phyloP scores from a whole-genome alignment of 2,888 invertebrate species.

The Archaeoteleia sp. region DNA sequence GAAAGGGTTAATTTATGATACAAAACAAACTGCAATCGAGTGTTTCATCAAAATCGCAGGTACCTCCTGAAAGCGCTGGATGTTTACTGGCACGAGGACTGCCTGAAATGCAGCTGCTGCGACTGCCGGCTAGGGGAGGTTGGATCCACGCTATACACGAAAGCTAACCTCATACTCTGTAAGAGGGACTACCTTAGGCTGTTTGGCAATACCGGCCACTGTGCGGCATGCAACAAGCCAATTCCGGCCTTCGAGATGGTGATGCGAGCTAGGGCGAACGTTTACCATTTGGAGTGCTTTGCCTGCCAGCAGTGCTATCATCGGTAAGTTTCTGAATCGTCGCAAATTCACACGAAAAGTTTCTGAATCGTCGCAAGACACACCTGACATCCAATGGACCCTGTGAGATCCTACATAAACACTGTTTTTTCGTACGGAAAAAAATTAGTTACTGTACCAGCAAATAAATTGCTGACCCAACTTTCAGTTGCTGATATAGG shows the following conservation, averaged over 20 bases:
- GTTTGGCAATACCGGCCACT: slow-evolving; percentile 96
- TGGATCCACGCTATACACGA: slow-evolving; percentile 95
- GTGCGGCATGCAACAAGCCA: slow-evolving; percentile 97
- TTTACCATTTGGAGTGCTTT: slow-evolving; percentile 98
- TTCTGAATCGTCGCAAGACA: background rate
- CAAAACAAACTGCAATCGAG: slow-evolving; percentile 49
- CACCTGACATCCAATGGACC: too few species aligned
- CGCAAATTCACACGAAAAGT: background rate
- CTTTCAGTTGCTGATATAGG: too few species aligned
- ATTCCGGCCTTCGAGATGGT: slow-evolving; percentile 99
- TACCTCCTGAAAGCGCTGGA: slow-evolving; percentile 94
- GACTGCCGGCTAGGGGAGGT: slow-evolving; percentile 97
- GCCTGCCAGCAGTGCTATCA: slow-evolving; percentile 99
- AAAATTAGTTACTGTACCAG: too few species aligned
- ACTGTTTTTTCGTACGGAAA: too few species aligned
- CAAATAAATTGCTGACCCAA: too few species aligned
- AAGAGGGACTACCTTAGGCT: slow-evolving; percentile 97
- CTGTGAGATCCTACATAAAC: too few species aligned
- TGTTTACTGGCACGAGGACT: slow-evolving; percentile 98
- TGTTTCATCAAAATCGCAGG: slow-evolving; percentile 72
- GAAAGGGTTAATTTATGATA: background rate
- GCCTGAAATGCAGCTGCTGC: slow-evolving; percentile 97
- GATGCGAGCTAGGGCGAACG: slow-evolving; percentile 97
- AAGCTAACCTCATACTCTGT: slow-evolving; percentile 96
- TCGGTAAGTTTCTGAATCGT: slow-evolving; percentile 81